A percentile compares a stretch with the other conserved stretches of the same genome.
Conservation (phyloP, 2,888 invertebrate species). For the Latheticus oryzae region DNA sequence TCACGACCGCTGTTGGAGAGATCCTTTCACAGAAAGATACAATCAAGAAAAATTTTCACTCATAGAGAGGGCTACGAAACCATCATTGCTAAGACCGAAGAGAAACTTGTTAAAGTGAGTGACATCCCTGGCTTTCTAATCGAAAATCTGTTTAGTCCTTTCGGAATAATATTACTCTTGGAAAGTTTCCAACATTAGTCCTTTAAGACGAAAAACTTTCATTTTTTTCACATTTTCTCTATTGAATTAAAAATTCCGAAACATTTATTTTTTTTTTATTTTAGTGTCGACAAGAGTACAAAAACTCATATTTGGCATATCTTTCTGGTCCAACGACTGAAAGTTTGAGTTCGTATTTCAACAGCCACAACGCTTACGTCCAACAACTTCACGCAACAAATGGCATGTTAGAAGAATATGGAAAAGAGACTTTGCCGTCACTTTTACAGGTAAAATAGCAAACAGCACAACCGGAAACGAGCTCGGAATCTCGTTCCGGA, state of each 20-base stretch:
- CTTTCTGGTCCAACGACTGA: slow-evolving; percentile 79
- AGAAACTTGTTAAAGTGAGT: slow-evolving; percentile 77
- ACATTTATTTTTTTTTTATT: too few species aligned
- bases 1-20: slow-evolving; percentile 86
- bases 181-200: too few species aligned
- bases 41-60: slow-evolving; percentile 89
- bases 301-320: slow-evolving; percentile 84
- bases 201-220: too few species aligned
- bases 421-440: slow-evolving; percentile 86
- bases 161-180: too few species aligned
- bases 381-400: slow-evolving; percentile 93
- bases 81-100: slow-evolving; percentile 86
- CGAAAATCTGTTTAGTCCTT: background rate
- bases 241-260: too few species aligned
- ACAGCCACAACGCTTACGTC: slow-evolving; percentile 93
- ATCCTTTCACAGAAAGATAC: slow-evolving; percentile 91
- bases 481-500: slow-evolving; percentile 37
- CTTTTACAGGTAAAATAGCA: slow-evolving; percentile 76
- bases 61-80: slow-evolving; percentile 92
- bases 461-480: slow-evolving; percentile 33
- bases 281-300: slow-evolving; percentile 90
- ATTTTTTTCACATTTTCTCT: too few species aligned
- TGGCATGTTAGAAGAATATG: slow-evolving; percentile 91
- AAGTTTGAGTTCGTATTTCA: slow-evolving; percentile 82
- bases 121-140: too few species aligned